These are phyloP conservation scores for Dendrolimus kikuchii DNA, from an alignment of 1,140 invertebrate species.

Conservation along the genomic window DNA sequence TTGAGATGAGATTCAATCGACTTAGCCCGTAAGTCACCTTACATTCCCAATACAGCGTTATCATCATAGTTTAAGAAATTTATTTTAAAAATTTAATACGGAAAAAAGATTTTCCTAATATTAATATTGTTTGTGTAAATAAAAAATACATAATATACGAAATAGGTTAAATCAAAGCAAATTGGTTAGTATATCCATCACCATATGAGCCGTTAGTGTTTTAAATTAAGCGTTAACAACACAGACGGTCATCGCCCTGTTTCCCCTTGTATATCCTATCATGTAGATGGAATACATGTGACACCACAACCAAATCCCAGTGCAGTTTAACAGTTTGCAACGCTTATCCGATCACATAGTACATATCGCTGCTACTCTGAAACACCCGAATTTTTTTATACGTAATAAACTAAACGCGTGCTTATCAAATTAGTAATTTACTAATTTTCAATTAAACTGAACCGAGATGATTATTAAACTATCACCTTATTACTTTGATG, in stretches of 20 bases:
- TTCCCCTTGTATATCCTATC: constrained; percentile 13
- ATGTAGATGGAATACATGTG: constrained; percentile 30
- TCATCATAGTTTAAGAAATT: too few relatives aligned
- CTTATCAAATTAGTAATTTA: constrained; percentile 45
- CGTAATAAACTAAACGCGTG: constrained; percentile 33
- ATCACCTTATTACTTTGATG: too few relatives aligned
- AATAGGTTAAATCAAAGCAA: constrained; percentile 1
- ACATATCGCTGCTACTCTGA: constrained; percentile 28
- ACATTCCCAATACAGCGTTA: too few relatives aligned
- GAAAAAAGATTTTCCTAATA: too few relatives aligned
- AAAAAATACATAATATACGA: too few relatives aligned
- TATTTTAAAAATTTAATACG: too few relatives aligned
- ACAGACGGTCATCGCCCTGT: constrained; percentile 21
- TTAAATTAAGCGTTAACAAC: constrained; percentile 27
- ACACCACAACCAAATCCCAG: constrained; percentile 38
- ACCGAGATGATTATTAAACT: too few relatives aligned
- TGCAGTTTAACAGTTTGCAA: constrained; percentile 30
- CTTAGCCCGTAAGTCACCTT: too few relatives aligned
- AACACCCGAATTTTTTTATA: constrained; percentile 24
- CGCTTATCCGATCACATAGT: constrained; percentile 58
- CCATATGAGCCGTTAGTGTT: constrained; percentile 17
- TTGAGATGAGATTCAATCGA: too few relatives aligned
- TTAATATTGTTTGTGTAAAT: too few relatives aligned
- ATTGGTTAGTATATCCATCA: constrained; percentile 17
- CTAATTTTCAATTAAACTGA: too few relatives aligned